phyloP scores from a whole-genome alignment of 2,797 vertebrate species.

The Apogon hyalosoma region DNA sequence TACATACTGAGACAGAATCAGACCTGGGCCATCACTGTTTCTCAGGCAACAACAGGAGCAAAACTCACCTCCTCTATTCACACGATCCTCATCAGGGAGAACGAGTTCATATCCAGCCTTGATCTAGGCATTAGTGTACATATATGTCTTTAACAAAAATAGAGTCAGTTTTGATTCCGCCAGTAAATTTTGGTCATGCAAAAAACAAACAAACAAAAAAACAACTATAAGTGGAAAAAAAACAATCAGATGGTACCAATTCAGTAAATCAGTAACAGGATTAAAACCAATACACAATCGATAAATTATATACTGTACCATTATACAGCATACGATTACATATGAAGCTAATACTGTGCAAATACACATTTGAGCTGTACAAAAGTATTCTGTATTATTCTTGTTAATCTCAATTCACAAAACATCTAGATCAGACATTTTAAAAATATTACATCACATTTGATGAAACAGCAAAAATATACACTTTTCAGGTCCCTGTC shows the following conservation, averaged over 20 bases:
- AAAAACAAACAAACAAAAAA: constrained; percentile 35
- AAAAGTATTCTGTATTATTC: constrained; percentile 76
- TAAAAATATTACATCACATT: constrained; percentile 78
- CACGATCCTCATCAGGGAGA: constrained; percentile 24
- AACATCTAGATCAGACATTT: constrained; percentile 68
- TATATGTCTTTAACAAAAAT: constrained; percentile 76
- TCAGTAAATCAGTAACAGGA: constrained; percentile 75
- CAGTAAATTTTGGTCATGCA: constrained; percentile 85
- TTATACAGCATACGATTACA: constrained; percentile 74
- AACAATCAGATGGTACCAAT: constrained; percentile 43
- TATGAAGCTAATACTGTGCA: constrained; percentile 87
- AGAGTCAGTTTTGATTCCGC: constrained; percentile 65
- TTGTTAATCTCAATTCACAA: constrained; percentile 73
- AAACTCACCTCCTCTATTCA: constrained; percentile 48
- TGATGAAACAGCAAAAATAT: constrained; percentile 80
- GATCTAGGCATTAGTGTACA: constrained; percentile 70
- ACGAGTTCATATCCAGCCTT: constrained; percentile 68
- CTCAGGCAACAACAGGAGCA: constrained; percentile 72
- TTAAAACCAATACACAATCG: constrained; percentile 64
- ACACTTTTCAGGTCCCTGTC: constrained; percentile 75
- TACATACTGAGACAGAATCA: constrained; percentile 84
- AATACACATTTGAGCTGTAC: constrained; percentile 81
- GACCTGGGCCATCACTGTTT: constrained; percentile 72
- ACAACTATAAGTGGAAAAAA: background rate
- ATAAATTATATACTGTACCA: constrained; percentile 76